Evolutionary conservation across 2,113 vertebrate species (phyloP).

Genomic region (Indicator indicator): DNA sequence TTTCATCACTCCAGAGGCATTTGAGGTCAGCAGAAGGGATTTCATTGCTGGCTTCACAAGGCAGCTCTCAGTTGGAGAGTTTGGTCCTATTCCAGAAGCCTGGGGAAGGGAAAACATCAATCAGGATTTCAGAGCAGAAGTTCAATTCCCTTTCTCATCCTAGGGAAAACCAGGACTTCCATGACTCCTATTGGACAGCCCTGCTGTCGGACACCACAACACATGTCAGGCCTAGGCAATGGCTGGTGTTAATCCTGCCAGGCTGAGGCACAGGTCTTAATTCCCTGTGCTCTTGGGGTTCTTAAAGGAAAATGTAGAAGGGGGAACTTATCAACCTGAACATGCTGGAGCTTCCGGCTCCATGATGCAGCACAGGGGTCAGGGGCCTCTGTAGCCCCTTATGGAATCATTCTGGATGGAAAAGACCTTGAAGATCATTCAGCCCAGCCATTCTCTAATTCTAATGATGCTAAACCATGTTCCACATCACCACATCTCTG

Average conservation of each 20-base stretch:
- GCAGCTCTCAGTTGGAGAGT: rapidly evolving
- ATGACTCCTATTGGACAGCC: not conserved
- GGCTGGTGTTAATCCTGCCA: not conserved
- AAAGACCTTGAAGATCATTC: no score
- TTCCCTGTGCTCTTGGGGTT: rapidly evolving
- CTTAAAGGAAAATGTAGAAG: not conserved
- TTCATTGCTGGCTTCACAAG: not conserved
- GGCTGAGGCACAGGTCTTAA: not conserved
- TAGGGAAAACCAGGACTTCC: rapidly evolving
- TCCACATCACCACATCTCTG: no score
- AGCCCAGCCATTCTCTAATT: no score
- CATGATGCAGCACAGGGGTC: no score
- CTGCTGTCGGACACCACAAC: not conserved
- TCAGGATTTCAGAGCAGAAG: not conserved
- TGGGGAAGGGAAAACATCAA: not conserved
- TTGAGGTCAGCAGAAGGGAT: not conserved
- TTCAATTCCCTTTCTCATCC: not conserved
- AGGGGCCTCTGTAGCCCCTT: no score
- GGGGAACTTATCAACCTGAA: not conserved
- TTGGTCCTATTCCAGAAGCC: not conserved
- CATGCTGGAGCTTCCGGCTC: not conserved
- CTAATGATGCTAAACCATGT: no score
- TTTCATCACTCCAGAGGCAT: not conserved
- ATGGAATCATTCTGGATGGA: no score
- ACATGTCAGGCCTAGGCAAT: not conserved